Percentiles rank a stretch among this genome's conserved stretches.
These are phyloP conservation scores for Agrotis puta DNA, from an alignment of 2,888 invertebrate species.

Conservation along the genomic window DNA sequence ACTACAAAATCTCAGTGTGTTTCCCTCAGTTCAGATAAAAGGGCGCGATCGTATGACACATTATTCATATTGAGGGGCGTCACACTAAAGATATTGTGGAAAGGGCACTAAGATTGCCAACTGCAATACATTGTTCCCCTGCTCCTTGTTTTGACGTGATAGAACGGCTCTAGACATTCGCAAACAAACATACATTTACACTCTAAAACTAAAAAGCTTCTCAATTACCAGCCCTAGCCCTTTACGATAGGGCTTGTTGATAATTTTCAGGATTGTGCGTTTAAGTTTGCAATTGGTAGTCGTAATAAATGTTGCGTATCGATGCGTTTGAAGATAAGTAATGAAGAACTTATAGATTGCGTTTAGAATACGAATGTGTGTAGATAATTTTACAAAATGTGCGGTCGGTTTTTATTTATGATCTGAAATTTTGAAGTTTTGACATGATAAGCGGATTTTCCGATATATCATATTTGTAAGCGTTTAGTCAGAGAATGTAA, in stretches of 20 bases:
- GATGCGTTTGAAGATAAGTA: conserved; percentile 90
- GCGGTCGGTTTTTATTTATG: conserved; percentile 54
- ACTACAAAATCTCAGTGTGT: conserved; percentile 76
- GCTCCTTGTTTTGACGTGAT: conserved; percentile 90
- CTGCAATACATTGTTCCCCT: conserved; percentile 88
- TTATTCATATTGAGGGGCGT: conserved; percentile 90
- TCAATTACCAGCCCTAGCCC: conserved; percentile 59
- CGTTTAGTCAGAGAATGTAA: not conserved
- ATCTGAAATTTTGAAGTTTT: conserved; percentile 50
- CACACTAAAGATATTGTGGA: conserved; percentile 89
- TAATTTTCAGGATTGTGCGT: conserved; percentile 27
- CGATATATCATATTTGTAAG: not conserved
- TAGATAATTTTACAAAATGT: conserved; percentile 71
- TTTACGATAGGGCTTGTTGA: conserved; percentile 38
- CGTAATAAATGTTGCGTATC: conserved; percentile 90
- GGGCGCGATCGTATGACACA: conserved; percentile 88
- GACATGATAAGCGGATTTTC: conserved; percentile 21
- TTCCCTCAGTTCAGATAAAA: conserved; percentile 85
- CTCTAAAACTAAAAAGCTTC: not conserved
- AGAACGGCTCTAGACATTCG: conserved; percentile 85
- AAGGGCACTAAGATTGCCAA: conserved; percentile 91
- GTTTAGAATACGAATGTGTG: conserved; percentile 81
- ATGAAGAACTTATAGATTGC: conserved; percentile 87
- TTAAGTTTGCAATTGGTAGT: conserved; percentile 72
- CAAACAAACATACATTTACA: conserved; percentile 72